Conservation (phyloP, 2,113 vertebrate species). For the Petrocephalus microphthalmus region DNA sequence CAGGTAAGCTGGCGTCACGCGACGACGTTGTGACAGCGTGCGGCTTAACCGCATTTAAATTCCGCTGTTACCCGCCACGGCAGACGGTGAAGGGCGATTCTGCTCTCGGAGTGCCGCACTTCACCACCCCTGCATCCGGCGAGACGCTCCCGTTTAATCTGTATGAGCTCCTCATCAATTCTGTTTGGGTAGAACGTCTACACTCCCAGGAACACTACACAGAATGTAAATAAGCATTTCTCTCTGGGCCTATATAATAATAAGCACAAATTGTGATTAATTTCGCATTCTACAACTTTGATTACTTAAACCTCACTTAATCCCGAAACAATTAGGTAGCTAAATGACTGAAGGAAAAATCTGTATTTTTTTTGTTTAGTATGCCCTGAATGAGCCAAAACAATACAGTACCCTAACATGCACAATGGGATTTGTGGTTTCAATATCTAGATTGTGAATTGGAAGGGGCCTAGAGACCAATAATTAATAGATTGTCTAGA, state of each 20-base stretch:
- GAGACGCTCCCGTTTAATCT: background rate
- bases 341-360: background rate
- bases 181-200: background rate
- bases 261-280: background rate
- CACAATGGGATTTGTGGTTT: background rate
- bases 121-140: background rate
- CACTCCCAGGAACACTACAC: background rate
- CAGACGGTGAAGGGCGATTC: background rate
- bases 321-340: background rate
- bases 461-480: background rate
- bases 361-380: background rate
- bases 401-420: background rate
- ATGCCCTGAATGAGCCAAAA: background rate
- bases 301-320: background rate
- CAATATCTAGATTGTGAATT: background rate
- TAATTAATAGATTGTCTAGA: background rate
- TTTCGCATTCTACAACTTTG: slow-evolving; percentile 1
- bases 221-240: background rate
- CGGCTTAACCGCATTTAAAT: background rate
- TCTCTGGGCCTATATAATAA: background rate
- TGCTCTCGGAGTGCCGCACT: background rate
- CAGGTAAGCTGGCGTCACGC: background rate
- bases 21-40: background rate
- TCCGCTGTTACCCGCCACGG: background rate
- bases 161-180: background rate